Percentiles rank a stretch among this genome's conserved stretches.
Evolutionary conservation across 92 coral and sea anemone species (phyloP).

Genomic region (Paragorgia papillata): DNA sequence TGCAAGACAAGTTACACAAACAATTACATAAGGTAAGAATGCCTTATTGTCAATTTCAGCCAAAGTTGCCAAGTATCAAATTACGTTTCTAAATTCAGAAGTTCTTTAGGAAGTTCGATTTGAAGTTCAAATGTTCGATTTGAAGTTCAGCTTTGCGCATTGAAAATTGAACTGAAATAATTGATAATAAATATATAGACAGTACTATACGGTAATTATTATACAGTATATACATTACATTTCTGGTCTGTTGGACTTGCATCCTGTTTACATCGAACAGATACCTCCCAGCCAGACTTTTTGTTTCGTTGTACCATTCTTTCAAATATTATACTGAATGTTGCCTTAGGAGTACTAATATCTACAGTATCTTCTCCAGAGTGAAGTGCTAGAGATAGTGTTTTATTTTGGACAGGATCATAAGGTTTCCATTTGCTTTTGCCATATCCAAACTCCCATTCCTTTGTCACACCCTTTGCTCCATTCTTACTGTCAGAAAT

Average conservation of each 20-base stretch:
- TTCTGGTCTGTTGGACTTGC: constrained; percentile 44
- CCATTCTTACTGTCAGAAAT: not conserved
- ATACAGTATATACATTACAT: too few relatives aligned
- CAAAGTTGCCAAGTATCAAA: too few relatives aligned
- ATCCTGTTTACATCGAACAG: constrained; percentile 71
- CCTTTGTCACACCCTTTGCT: not conserved
- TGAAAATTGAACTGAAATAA: too few relatives aligned
- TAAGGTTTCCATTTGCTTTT: constrained; percentile 71
- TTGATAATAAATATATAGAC: too few relatives aligned
- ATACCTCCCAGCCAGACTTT: constrained; percentile 90
- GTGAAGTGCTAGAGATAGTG: constrained; percentile 64
- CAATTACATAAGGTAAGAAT: too few relatives aligned
- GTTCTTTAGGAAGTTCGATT: too few relatives aligned
- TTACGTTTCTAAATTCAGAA: too few relatives aligned
- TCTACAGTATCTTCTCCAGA: constrained; percentile 63
- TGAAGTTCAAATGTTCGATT: too few relatives aligned
- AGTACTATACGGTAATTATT: too few relatives aligned
- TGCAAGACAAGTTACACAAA: too few relatives aligned
- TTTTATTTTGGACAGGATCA: constrained; percentile 61
- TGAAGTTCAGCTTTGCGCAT: too few relatives aligned
- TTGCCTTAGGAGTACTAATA: constrained; percentile 58
- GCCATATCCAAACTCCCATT: constrained; percentile 75
- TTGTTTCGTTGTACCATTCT: constrained; percentile 88
- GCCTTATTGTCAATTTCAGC: too few relatives aligned
- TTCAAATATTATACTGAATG: constrained; percentile 67